These are phyloP conservation scores for Ptilodon capucinus DNA, from an alignment of 2,888 invertebrate species.

Conservation along the genomic window DNA sequence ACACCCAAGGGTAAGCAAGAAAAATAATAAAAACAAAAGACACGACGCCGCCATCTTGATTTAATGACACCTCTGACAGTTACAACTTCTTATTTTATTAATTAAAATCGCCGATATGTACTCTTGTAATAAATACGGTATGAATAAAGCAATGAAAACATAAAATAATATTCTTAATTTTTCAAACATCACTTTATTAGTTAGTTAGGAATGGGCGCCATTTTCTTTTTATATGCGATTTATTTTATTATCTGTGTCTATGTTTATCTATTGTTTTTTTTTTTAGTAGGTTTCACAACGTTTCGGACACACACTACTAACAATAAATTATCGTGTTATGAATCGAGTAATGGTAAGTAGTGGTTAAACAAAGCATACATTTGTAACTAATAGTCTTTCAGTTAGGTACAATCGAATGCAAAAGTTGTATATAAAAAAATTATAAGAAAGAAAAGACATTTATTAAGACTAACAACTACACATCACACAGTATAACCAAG, in stretches of 20 bases:
- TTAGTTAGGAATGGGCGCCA: not conserved
- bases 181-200: constrained; percentile 62
- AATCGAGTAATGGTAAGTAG: constrained; percentile 34
- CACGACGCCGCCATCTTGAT: constrained; percentile 29
- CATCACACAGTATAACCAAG: too few relatives aligned
- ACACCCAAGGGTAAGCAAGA: constrained; percentile 55
- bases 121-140: constrained; percentile 72
- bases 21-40: constrained; percentile 46
- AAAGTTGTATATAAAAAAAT: constrained; percentile 8
- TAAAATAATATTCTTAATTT: constrained; percentile 71
- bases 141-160: constrained; percentile 59
- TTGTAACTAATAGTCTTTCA: constrained; percentile 33
- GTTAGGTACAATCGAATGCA: constrained; percentile 28
- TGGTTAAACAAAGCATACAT: constrained; percentile 45
- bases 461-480: too few relatives aligned
- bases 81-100: constrained; percentile 58
- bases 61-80: constrained; percentile 35
- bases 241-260: not conserved
- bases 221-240: too few relatives aligned
- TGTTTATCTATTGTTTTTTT: not conserved
- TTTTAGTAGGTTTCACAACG: not conserved
- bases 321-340: constrained; percentile 1
- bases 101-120: constrained; percentile 69
- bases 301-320: too few relatives aligned
- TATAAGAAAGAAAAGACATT: too few relatives aligned